A percentile compares a stretch with the other conserved stretches of the same genome.
Evolutionary conservation across 2,888 invertebrate genomes (phyloP).

Genomic region (Balanococcus diminutus): DNA sequence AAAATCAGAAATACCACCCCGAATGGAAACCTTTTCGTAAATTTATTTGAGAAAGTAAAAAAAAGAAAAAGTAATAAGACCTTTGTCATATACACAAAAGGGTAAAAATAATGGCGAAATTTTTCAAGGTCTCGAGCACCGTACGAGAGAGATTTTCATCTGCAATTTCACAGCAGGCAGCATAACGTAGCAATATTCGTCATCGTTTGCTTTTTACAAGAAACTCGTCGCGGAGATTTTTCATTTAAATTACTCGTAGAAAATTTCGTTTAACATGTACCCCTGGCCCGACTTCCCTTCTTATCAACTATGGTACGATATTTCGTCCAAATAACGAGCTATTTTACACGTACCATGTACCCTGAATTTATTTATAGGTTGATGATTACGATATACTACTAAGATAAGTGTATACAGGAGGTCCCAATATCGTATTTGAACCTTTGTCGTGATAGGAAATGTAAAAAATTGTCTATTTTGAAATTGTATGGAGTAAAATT

Average conservation of each 20-base stretch:
- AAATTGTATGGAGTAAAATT: too few species aligned
- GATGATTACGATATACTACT: neutral
- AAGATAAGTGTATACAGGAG: neutral
- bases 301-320: neutral
- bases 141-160: neutral
- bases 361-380: neutral
- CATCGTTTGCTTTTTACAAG: neutral
- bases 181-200: neutral
- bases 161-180: neutral
- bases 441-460: too few species aligned
- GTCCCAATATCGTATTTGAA: too few species aligned
- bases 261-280: neutral
- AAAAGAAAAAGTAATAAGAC: neutral
- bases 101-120: neutral
- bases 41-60: too few species aligned
- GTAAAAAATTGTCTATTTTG: too few species aligned
- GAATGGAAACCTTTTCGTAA: too few species aligned
- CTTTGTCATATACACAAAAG: neutral
- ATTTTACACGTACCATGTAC: neutral
- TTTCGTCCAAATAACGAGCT: neutral
- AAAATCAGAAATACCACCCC: too few species aligned
- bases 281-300: neutral
- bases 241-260: neutral
- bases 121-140: neutral
- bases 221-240: neutral